These are phyloP conservation scores for Epinephelus moara DNA, from an alignment of 2,113 vertebrate genomes.

Conservation along the genomic window DNA sequence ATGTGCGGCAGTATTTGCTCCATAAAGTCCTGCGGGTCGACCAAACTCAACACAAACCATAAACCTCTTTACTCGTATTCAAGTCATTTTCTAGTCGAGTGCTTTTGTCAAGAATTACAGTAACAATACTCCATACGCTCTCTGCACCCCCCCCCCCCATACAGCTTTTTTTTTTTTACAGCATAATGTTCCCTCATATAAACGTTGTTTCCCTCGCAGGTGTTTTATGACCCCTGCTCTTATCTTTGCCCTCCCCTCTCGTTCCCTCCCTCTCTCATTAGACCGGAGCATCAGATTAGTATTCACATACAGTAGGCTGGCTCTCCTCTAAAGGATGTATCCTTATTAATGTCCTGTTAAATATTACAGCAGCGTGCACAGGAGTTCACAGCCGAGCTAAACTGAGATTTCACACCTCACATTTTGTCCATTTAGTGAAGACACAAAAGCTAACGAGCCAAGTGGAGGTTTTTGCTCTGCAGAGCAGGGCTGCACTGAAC, in stretches of 20 bases:
- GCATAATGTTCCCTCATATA: constrained; percentile 43
- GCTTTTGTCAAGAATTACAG: constrained; percentile 10
- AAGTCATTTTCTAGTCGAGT: constrained; percentile 25
- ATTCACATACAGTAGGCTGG: constrained; percentile 33
- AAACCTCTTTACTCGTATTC: constrained; percentile 9
- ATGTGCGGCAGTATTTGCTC: neutral
- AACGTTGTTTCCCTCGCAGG: constrained; percentile 46
- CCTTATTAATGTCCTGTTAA: constrained; percentile 59
- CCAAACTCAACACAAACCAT: constrained; percentile 9
- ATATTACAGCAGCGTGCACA: constrained; percentile 30
- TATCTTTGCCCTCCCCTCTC: constrained; percentile 20
- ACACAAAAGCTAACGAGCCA: constrained; percentile 6
- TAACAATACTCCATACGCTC: constrained; percentile 28
- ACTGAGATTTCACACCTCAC: constrained; percentile 44
- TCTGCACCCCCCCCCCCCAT: neutral
- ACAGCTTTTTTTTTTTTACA: constrained; percentile 27
- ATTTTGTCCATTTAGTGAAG: constrained; percentile 19
- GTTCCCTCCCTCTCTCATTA: constrained; percentile 39
- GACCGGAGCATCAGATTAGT: constrained; percentile 42
- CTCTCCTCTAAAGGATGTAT: constrained; percentile 42
- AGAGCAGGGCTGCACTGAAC: too few species aligned
- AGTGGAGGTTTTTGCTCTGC: constrained; percentile 21
- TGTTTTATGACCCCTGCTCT: constrained; percentile 59
- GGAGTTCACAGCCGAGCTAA: constrained; percentile 23
- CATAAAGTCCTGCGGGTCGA: neutral